Percentiles rank a stretch among this genome's conserved stretches.
Conservation (phyloP, 2,113 vertebrate species). For the Lycaon pictus region DNA sequence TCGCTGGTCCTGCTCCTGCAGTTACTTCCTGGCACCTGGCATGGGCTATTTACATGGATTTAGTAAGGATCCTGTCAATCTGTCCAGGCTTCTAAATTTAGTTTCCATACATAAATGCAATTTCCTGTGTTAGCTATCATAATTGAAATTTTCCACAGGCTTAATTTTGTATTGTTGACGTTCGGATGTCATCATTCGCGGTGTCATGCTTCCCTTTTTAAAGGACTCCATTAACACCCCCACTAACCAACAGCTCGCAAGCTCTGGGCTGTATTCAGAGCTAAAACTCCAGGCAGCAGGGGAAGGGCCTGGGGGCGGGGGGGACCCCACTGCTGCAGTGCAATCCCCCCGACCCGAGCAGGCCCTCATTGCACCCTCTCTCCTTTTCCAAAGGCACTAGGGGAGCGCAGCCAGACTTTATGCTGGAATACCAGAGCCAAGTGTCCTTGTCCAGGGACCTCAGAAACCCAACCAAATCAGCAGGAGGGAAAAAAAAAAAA, state of each 20-base stretch:
- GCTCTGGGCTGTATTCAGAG: neutral
- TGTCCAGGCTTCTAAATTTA: conserved; percentile 72
- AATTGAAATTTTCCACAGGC: conserved; percentile 62
- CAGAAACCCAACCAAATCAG: neutral
- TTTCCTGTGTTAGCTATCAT: conserved; percentile 54
- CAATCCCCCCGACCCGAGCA: neutral
- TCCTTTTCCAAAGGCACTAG: neutral
- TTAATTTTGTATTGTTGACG: conserved; percentile 54
- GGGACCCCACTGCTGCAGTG: neutral
- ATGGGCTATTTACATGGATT: conserved; percentile 15
- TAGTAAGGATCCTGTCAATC: conserved; percentile 52
- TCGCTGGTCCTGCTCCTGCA: neutral
- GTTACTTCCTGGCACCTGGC: conserved; percentile 63
- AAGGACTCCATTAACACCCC: conserved; percentile 39
- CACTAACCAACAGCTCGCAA: neutral
- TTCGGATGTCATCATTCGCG: conserved; percentile 58
- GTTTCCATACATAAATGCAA: conserved; percentile 61
- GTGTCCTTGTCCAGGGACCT: neutral
- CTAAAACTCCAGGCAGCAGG: neutral
- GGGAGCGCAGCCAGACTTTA: neutral
- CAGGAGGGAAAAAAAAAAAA: neutral
- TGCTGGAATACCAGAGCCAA: neutral
- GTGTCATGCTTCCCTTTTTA: conserved; percentile 17
- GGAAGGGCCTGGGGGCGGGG: neutral
- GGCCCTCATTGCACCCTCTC: neutral